phyloP scores from a whole-genome alignment of 2,797 vertebrate species.

The Hypotaenidia okinawae region DNA sequence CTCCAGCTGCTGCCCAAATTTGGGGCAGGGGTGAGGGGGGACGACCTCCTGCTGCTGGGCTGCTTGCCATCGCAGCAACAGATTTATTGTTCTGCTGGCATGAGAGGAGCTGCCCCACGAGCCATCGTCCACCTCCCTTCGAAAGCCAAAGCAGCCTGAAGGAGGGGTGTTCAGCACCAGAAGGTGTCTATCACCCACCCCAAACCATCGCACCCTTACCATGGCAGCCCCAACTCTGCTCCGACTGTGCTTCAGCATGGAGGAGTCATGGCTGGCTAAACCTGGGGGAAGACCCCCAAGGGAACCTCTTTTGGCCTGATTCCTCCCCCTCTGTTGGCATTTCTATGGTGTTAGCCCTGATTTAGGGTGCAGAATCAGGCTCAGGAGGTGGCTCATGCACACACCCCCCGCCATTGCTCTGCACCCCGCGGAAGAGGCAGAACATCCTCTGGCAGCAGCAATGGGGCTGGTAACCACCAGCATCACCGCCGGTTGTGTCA shows the following conservation, averaged over 20 bases:
- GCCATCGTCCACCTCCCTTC: rapidly evolving
- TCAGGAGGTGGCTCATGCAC: rapidly evolving
- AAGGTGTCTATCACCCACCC: not conserved
- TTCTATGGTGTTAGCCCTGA: not conserved
- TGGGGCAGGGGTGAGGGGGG: rapidly evolving
- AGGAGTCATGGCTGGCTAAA: rapidly evolving
- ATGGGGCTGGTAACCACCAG: rapidly evolving
- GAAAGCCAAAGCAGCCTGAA: not conserved
- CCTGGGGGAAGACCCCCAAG: not conserved
- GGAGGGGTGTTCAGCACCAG: rapidly evolving
- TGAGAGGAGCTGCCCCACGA: not conserved
- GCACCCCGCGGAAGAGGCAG: rapidly evolving
- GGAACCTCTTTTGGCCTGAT: rapidly evolving
- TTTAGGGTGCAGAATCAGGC: not conserved
- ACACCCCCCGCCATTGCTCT: not conserved
- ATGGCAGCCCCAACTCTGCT: rapidly evolving
- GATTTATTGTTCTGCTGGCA: not conserved
- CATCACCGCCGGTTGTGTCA: not conserved
- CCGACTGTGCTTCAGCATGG: rapidly evolving
- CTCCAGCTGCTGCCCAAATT: not conserved
- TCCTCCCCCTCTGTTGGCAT: not conserved
- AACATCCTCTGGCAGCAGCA: not conserved
- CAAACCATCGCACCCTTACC: not conserved
- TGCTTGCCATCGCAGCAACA: not conserved
- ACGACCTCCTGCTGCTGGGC: not conserved